Percentiles rank a stretch among this genome's conserved stretches.
Conservation (phyloP, 2,797 vertebrate genomes). For the Dipus sagitta region DNA sequence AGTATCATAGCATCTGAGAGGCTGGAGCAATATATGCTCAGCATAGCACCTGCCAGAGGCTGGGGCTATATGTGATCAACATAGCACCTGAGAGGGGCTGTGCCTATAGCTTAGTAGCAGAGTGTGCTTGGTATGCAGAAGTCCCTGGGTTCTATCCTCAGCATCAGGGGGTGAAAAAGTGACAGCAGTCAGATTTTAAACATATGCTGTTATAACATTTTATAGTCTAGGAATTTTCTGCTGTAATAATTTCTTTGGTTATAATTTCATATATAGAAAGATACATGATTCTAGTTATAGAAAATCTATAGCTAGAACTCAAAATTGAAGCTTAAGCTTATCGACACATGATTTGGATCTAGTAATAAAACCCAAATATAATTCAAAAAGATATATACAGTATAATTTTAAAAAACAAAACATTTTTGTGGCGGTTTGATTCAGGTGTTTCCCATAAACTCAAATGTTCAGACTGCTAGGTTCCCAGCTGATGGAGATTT, state of each 20-base stretch:
- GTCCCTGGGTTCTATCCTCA: background rate
- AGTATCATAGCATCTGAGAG: constrained; percentile 15
- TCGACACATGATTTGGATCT: constrained; percentile 33
- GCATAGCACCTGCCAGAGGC: background rate
- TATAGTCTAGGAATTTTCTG: background rate
- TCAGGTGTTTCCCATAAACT: too few relatives aligned
- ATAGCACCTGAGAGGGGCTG: background rate
- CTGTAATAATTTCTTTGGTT: constrained; percentile 34
- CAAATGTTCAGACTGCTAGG: too few relatives aligned
- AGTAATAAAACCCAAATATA: constrained; percentile 41
- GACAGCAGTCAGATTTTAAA: background rate
- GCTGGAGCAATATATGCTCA: background rate
- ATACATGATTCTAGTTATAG: background rate
- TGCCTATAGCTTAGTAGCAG: background rate
- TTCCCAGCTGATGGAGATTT: too few relatives aligned
- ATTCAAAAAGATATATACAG: background rate
- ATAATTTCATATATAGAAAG: constrained; percentile 42
- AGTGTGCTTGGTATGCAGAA: background rate
- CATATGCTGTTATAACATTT: background rate
- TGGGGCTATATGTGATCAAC: background rate
- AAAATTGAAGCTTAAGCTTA: constrained; percentile 60
- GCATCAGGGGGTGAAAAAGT: too few relatives aligned
- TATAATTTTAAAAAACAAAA: background rate
- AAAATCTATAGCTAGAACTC: constrained; percentile 25
- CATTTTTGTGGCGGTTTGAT: too few relatives aligned